These are phyloP conservation scores for Nycteola revayana DNA, from an alignment of 2,888 invertebrate species.

Conservation along the genomic window DNA sequence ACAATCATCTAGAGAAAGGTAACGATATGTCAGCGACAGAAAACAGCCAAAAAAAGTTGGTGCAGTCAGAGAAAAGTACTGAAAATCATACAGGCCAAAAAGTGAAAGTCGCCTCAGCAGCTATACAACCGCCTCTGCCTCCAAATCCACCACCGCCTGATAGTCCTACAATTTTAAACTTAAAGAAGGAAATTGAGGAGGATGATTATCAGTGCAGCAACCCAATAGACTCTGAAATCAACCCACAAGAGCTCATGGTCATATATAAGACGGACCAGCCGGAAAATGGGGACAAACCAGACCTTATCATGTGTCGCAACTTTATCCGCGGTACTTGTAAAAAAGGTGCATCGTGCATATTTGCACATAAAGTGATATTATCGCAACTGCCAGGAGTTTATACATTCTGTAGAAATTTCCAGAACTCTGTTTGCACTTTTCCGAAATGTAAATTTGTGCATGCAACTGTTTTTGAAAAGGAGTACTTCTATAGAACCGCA, in stretches of 20 bases:
- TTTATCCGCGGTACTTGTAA: conserved; percentile 56
- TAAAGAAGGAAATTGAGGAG: conserved; percentile 47
- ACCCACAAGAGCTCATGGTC: not conserved
- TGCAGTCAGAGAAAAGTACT: too few relatives aligned
- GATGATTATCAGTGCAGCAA: conserved; percentile 29
- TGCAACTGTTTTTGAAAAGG: conserved; percentile 61
- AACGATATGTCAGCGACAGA: not conserved
- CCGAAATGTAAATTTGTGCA: conserved; percentile 61
- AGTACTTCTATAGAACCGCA: conserved; percentile 52
- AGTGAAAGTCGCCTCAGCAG: conserved; percentile 5
- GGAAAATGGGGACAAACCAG: conserved; percentile 7
- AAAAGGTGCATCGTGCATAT: conserved; percentile 49
- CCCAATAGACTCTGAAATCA: conserved; percentile 4
- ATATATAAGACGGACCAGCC: conserved; percentile 9
- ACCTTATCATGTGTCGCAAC: conserved; percentile 51
- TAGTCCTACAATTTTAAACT: conserved; percentile 19
- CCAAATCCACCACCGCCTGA: conserved; percentile 49
- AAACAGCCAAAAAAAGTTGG: not conserved
- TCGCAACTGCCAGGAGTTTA: conserved; percentile 50
- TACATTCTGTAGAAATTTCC: conserved; percentile 61
- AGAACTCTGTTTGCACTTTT: conserved; percentile 48
- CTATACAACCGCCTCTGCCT: conserved; percentile 47
- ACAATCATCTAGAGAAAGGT: not conserved
- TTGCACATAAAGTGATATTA: conserved; percentile 49
- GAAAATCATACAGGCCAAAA: too few relatives aligned